Evolutionary conservation across 2,888 invertebrate genomes (phyloP).

Genomic region (Harmothoe impar): DNA sequence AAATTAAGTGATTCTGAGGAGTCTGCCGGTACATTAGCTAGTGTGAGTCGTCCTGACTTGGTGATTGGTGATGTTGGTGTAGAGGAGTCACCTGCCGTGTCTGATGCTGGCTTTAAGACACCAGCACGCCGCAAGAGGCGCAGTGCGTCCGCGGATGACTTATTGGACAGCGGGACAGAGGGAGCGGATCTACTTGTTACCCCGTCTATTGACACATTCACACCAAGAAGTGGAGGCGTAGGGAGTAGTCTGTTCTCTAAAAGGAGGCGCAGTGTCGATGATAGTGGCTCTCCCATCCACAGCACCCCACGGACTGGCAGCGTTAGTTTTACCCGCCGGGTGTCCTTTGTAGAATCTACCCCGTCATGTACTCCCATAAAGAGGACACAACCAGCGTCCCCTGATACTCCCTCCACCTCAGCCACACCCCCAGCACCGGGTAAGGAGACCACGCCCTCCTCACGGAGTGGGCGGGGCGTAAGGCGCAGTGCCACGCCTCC

Average conservation of each 20-base stretch:
- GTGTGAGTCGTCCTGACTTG: background rate
- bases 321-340: background rate
- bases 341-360: constrained; percentile 1
- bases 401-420: constrained; percentile 31
- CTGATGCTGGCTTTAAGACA: constrained; percentile 26
- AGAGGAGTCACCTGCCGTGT: background rate
- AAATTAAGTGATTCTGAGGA: background rate
- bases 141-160: constrained; percentile 18
- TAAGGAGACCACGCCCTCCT: constrained; percentile 19
- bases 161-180: background rate
- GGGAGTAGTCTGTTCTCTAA: background rate
- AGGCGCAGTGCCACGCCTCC: constrained; percentile 49
- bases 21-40: background rate
- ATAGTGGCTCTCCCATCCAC: constrained; percentile 15
- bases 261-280: constrained; percentile 20
- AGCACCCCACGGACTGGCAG: constrained; percentile 34
- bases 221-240: background rate
- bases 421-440: background rate
- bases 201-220: background rate
- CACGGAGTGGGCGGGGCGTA: background rate
- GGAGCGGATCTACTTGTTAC: background rate
- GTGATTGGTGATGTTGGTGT: background rate
- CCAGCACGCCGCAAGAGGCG: constrained; percentile 21
- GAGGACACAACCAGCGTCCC: background rate
- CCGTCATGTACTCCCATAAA: constrained; percentile 43